Base-by-base conservation (phyloP, 2,113 vertebrate species). In the Echinops telfairi region DNA sequence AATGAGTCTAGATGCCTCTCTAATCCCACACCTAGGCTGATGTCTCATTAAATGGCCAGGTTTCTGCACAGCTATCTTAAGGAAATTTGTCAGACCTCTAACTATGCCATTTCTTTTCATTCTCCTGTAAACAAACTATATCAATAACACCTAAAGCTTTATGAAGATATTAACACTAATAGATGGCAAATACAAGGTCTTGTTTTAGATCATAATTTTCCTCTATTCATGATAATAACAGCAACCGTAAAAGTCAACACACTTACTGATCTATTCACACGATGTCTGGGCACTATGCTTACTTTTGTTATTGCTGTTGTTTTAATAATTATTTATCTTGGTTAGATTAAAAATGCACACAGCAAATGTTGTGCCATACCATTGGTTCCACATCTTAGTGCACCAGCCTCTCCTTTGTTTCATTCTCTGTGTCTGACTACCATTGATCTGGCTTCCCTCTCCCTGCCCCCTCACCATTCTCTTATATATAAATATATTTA, bases 31-130 rank as follows among this genome's bases (percentile, higher is more conserved):
- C 16, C 66, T 3, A 62, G 19, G 38, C 3, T 60, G 4, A 36
- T 40, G 57, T 85, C 75, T 90, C 57, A 88, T 31, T 22, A 31
- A 91, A 86, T 75, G 47, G 66, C 20, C 4, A 68, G 62, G 33
- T 19, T 40, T 53, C 70, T 89, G 40, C 73, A 93, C 16, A 68
- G 29, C 60, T 83, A 82, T 92, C 68, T 86, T 92, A 22, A 89
- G 77, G 79, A 89, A 70, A 15, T 29, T 19, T 71, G 1, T 73
- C n/a, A 40, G 12, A 12, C 4, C 60, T 6, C 58, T 73, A 57
- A n/a, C 20, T 68, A 62, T 79, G 4, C n/a, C 29, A 19, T 66
- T 43, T 90, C 47, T 85, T 85, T 85, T 77, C 23, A 76, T 66
- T 31, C 20, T 73, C 0, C 57, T 83, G 9, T 6, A 86, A 47